Conservation (phyloP, 2,888 invertebrate species). For the Ptilodon capucinus region DNA sequence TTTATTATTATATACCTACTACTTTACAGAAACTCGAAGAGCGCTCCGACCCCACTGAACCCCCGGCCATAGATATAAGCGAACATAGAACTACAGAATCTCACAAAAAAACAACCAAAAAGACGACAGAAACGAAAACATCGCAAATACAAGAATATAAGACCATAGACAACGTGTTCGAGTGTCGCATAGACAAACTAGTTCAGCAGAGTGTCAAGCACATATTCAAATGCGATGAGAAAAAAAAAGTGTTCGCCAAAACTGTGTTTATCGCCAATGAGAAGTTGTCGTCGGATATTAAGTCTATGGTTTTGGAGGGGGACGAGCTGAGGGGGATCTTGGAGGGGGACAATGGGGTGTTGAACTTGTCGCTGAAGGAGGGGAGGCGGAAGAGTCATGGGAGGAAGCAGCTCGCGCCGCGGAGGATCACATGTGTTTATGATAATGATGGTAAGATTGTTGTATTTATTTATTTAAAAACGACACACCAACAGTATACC, state of each 20-base stretch:
- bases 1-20: too few relatives aligned
- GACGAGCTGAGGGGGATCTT: slow-evolving; percentile 29
- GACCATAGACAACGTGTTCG: slow-evolving; percentile 48
- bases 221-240: slow-evolving; percentile 59
- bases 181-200: slow-evolving; percentile 69
- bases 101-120: slow-evolving; percentile 33
- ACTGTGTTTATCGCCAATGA: slow-evolving; percentile 65
- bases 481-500: too few relatives aligned
- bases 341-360: slow-evolving; percentile 46
- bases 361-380: slow-evolving; percentile 70
- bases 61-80: slow-evolving; percentile 49
- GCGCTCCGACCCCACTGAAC: slow-evolving; percentile 51
- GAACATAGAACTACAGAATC: slow-evolving; percentile 34
- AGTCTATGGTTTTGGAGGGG: slow-evolving; percentile 39
- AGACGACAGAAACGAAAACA: slow-evolving; percentile 36
- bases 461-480: too few relatives aligned
- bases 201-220: slow-evolving; percentile 73
- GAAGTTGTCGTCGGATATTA: slow-evolving; percentile 39
- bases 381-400: slow-evolving; percentile 65
- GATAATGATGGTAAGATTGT: slow-evolving; percentile 56
- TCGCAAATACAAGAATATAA: slow-evolving; percentile 40
- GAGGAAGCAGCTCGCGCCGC: slow-evolving; percentile 69
- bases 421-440: slow-evolving; percentile 58
- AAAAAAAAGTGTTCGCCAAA: slow-evolving; percentile 65
- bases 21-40: slow-evolving; percentile 53